Evolutionary conservation across 2,797 vertebrate species (phyloP).

Genomic region (Eleutherodactylus coqui): DNA sequence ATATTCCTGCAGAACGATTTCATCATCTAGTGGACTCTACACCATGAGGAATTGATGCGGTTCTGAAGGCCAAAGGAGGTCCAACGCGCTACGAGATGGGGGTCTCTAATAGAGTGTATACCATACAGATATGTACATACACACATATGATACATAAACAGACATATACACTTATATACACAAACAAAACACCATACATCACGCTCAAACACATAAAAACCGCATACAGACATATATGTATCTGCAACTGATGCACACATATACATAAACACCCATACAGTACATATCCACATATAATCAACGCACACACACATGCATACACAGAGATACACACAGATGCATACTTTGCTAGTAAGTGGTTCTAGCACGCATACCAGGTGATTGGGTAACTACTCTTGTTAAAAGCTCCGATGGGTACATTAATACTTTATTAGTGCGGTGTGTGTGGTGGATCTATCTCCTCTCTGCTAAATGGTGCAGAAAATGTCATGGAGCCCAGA

Average conservation of each 20-base stretch:
- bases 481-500: slow-evolving; percentile 57
- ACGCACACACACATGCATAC: not conserved
- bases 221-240: not conserved
- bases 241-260: not conserved
- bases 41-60: too few relatives aligned
- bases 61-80: too few relatives aligned
- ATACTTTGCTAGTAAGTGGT: slow-evolving; percentile 13
- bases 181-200: rapidly evolving
- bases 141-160: too few relatives aligned
- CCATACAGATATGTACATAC: not conserved
- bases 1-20: too few relatives aligned
- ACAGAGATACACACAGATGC: too few relatives aligned
- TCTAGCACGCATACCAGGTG: slow-evolving; percentile 18
- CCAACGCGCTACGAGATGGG: too few relatives aligned
- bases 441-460: slow-evolving; percentile 53
- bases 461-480: slow-evolving; percentile 62
- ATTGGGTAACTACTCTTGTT: slow-evolving; percentile 30
- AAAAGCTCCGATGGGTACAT: slow-evolving; percentile 49
- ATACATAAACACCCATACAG: not conserved
- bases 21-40: too few relatives aligned
- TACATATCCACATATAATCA: not conserved
- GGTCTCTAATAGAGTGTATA: too few relatives aligned
- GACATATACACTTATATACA: not conserved
- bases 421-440: slow-evolving; percentile 54
- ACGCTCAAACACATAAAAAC: not conserved